Base-by-base conservation (phyloP, 2,797 vertebrate genomes). In the Pogonophryne albipinna region DNA sequence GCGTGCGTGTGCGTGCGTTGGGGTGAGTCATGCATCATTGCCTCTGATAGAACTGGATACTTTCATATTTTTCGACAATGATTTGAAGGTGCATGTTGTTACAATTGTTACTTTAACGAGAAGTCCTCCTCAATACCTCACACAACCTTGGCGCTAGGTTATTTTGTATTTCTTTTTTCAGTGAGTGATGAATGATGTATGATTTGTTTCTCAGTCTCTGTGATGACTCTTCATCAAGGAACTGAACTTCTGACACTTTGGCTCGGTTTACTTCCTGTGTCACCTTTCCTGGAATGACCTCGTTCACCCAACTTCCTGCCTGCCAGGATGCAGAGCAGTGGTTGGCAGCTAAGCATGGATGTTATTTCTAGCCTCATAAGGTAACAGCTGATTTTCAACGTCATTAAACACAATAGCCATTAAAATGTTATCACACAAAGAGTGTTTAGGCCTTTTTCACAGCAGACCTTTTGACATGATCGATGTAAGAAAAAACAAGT, bases 221-320 rank as follows among this genome's bases (percentile, higher is more conserved):
- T 51, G 71, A 83, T 78, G 65, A 79, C 53, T 78, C 51, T 69
- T 51, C 68, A 61, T 85, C 67, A 73, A 77, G 69, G 49, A 84
- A 61, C 49, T 87, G 70, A 86, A 66, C 83, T 69, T 45, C 66
- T 73, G 88, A 91, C 83, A 85, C 80, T 80, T 76, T 82, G 79
- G 78, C 79, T 84, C 53, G 59, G 66, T 89, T 82, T 65, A 79
- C 78, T 87, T 92, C 87, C 89, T 78, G 68, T 90, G 88, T 86
- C 88, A 84, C 85, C 82, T 89, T 38, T 58, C 76, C 82, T 78
- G 67, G 60, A 78, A 83, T 73, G 84, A 74, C 83, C 86, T 86
- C 84, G 79, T 47, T 70, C 86, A 86, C 83, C 81, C 86, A 80
- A 87, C 84, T 93, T 94, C 92, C 92, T 90, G 88, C 66, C 67